Conservation (phyloP, 2,888 invertebrate genomes). For the Agrotis ipsilon region DNA sequence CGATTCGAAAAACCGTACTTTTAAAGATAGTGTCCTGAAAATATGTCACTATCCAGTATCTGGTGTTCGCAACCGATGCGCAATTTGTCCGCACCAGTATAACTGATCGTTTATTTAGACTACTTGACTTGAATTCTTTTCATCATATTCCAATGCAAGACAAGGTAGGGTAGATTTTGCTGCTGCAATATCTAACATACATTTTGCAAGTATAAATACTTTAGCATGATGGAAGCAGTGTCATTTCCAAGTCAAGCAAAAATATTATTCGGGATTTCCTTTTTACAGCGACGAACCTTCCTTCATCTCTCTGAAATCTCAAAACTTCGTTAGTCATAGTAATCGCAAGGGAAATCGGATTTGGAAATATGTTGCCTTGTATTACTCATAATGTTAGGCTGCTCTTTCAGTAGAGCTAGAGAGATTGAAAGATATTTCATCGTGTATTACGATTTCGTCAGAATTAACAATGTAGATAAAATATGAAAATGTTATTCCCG, state of each 20-base stretch:
- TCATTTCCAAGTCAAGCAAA: background rate
- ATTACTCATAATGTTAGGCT: background rate
- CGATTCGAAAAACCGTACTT: too few relatives aligned
- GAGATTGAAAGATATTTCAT: too few relatives aligned
- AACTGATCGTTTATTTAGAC: too few relatives aligned
- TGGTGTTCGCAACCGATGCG: too few relatives aligned
- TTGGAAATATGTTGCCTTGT: background rate
- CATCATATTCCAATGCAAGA: background rate
- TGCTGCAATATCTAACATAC: too few relatives aligned
- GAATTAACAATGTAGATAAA: too few relatives aligned
- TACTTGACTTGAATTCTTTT: background rate
- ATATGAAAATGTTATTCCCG: too few relatives aligned
- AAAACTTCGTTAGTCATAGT: conserved; percentile 47
- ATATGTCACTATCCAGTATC: too few relatives aligned
- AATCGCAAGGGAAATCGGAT: conserved; percentile 47
- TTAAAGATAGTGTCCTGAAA: too few relatives aligned
- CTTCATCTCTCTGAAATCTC: conserved; percentile 23
- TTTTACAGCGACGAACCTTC: conserved; percentile 8
- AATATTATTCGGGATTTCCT: conserved; percentile 10
- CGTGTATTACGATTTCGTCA: too few relatives aligned
- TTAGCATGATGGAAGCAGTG: background rate
- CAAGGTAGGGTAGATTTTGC: background rate
- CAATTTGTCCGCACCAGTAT: too few relatives aligned
- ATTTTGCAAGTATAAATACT: background rate
- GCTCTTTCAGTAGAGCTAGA: background rate